Evolutionary conservation across 2,888 invertebrate species (phyloP).

Genomic region (Pasiphila rectangulata): DNA sequence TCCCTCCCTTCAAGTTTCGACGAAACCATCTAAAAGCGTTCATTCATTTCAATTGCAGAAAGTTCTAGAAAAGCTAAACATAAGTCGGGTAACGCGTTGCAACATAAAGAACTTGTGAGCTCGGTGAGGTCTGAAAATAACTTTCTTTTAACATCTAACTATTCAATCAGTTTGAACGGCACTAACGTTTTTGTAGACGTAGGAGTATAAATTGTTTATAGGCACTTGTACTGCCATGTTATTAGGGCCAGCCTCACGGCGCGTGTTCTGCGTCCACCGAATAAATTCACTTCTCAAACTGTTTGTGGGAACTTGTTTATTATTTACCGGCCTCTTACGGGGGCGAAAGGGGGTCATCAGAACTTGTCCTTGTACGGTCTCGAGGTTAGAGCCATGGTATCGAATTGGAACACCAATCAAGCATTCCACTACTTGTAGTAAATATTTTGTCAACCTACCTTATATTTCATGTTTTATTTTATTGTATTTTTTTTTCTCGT

Average conservation of each 20-base stretch:
- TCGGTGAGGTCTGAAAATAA: no score
- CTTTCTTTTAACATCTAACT: not conserved
- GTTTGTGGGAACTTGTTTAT: conserved; percentile 24
- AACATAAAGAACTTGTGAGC: no score
- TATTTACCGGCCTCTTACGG: conserved; percentile 5
- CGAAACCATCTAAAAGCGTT: no score
- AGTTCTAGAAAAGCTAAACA: no score
- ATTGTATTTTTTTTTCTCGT: no score
- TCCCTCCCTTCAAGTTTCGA: no score
- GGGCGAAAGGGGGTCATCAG: not conserved
- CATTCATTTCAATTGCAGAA: no score
- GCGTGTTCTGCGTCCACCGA: conserved; percentile 22
- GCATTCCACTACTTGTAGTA: no score
- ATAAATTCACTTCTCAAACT: conserved; percentile 25
- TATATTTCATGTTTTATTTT: no score
- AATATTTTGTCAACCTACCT: no score
- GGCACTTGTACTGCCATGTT: conserved; percentile 3
- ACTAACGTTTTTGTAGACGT: not conserved
- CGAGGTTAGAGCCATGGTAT: conserved; percentile 13
- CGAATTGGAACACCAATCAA: conserved; percentile 8
- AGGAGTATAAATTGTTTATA: not conserved
- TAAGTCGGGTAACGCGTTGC: no score
- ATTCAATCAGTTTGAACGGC: not conserved
- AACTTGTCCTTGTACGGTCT: conserved; percentile 7
- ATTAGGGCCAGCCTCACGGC: conserved; percentile 3